Evolutionary conservation across 2,888 invertebrate genomes (phyloP).

Genomic region (Erannis defoliaria): DNA sequence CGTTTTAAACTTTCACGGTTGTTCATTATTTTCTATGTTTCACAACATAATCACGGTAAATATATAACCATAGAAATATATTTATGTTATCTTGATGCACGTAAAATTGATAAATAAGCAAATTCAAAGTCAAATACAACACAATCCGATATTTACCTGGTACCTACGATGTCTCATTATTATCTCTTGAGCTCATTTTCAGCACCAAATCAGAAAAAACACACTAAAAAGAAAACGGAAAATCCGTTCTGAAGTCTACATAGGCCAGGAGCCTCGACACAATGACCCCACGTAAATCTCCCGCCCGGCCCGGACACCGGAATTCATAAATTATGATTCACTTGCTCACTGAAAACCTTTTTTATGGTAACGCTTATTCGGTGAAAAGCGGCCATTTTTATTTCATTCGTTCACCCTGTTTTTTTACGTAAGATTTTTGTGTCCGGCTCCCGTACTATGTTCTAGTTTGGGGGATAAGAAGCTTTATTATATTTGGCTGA

Average conservation of each 20-base stretch:
- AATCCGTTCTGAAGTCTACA: slow-evolving; percentile 53
- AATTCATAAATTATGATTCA: slow-evolving; percentile 87
- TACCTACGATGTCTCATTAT: not conserved
- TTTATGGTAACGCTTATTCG: slow-evolving; percentile 84
- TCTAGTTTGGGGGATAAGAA: slow-evolving; percentile 26
- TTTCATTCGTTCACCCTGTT: slow-evolving; percentile 70
- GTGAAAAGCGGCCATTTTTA: slow-evolving; percentile 80
- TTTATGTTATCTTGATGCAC: too few species aligned
- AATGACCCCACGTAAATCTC: slow-evolving; percentile 85
- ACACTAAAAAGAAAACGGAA: slow-evolving; percentile 26
- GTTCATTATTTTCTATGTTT: too few species aligned
- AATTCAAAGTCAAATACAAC: not conserved
- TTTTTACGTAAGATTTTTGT: slow-evolving; percentile 57
- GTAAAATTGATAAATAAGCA: not conserved
- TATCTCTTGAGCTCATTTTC: slow-evolving; percentile 10
- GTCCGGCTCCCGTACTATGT: slow-evolving; percentile 40
- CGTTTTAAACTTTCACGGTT: too few species aligned
- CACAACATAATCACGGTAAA: too few species aligned
- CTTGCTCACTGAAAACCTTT: slow-evolving; percentile 86
- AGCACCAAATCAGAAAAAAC: slow-evolving; percentile 6
- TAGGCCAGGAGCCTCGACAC: slow-evolving; percentile 73
- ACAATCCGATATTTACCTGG: not conserved
- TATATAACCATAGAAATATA: too few species aligned
- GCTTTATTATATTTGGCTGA: not conserved
- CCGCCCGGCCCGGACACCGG: slow-evolving; percentile 74